Evolutionary conservation across 2,797 vertebrate genomes (phyloP), one percentile per base, ranked within the genome.

Genomic region (Sebastes dallii): DNA sequence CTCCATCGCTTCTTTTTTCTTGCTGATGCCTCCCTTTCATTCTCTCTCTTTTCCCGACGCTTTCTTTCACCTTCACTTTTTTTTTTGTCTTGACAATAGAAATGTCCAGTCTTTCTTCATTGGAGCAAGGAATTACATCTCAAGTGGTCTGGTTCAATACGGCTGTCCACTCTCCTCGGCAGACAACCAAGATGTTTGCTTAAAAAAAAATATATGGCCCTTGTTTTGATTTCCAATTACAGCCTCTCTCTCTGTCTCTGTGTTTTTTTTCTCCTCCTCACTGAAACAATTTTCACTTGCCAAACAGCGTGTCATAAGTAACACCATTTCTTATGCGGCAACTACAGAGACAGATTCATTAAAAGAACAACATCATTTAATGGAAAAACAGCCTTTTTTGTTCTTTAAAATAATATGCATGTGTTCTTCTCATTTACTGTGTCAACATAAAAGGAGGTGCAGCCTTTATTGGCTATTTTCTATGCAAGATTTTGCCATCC

Each of bases 51-150:
- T 52, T 78, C 36, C 54, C 50, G 55, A 84, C 32, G 72, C 30
- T 87, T 77, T 64, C 67, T 71, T 84, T 86, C 80, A 86, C 90
- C 75, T 87, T 88, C 80, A 68, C 83, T 72, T 84, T 76, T 83
- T 79, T 66, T 58, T 56, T 22, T 25, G 61, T 59, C 81, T 82
- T 86, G 91, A 87, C 90, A 91, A 93, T 91, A 92, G 92, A 95
- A 92, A 93, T 89, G 92, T 94, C 91, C 92, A 93, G 88, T 86
- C 89, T 84, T 93, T 94, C 92, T 92, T 93, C 93, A 94, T 22
- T 88, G 88, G 90, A 94, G 92, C 93, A 93, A 84, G 83, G 92
- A 93, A 95, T 95, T 94, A 92, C 92, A 91, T 93, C 90, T 94
- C 89, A 92, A 93, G 89, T 94, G 88, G 88, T 84, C 82, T 85